Evolutionary conservation across 2,797 vertebrate genomes (phyloP), one percentile per base, ranked within the genome.

Genomic region (Pseudochromis fuscus): DNA sequence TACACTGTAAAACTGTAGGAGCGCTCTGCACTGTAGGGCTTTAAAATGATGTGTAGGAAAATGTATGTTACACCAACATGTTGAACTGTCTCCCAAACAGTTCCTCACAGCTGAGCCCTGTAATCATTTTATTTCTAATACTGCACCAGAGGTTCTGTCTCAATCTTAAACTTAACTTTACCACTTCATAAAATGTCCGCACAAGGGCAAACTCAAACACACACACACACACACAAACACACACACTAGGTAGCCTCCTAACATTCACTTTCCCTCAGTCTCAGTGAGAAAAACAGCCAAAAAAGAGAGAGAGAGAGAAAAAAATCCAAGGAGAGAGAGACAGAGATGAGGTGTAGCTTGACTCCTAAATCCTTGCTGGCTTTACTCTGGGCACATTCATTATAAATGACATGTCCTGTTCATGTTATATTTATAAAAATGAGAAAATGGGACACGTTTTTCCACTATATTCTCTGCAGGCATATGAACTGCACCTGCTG

Each of bases 341-440:
- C 9, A 45, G 6, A 62, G 27, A 44, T 0, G 1, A 18, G 42
- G 31, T 42, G 58, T 2, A 67, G 49, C 60, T 50, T 58, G 66
- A 56, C 73, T 85, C 77, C 72, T 72, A 72, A 67, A 87, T 86
- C 81, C 74, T 82, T 67, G 45, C 75, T 37, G 19, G 21, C 79
- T 73, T 65, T 49, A 80, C 60, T 84, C 44, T 2, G 68, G 63
- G 46, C 68, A 84, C 76, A 87, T 93, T 82, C 45, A 86, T 88
- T 80, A 89, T 89, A 52, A 85, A 92, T 76, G 67, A 40, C 18
- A 35, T 30, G 30, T 78, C 61, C 58, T 75, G 65, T 64, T 84
- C 73, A 74, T 91, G 75, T 75, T 81, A 84, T 84, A 90, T 90
- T 91, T 65, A 91, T 90, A 75, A 75, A 79, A 85, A 60, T 16